Percentiles rank a stretch among this genome's conserved stretches.
Conservation (phyloP, 35 echinoderm and acorn worm species). For the Heliocidaris erythrogramma region DNA sequence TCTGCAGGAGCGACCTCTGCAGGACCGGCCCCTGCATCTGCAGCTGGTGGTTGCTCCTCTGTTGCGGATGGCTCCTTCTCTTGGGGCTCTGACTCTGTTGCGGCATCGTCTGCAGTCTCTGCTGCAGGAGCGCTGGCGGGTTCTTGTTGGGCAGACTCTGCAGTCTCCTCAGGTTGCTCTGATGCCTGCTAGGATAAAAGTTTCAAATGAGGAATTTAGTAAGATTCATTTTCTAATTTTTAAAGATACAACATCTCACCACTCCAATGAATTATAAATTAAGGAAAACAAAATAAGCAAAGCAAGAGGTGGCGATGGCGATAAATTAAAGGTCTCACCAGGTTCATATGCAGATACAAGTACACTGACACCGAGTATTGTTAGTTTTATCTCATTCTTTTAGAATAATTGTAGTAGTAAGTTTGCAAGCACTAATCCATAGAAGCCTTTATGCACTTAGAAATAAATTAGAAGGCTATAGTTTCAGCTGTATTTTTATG, state of each 20-base stretch:
- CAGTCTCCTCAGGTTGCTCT: constrained; percentile 41
- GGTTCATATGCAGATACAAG: too few species aligned
- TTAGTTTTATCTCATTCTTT: neutral
- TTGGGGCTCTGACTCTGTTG: constrained; percentile 14
- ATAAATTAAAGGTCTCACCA: too few species aligned
- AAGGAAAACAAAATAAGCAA: neutral
- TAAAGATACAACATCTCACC: neutral
- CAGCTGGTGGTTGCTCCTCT: constrained; percentile 11
- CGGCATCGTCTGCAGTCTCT: constrained; percentile 18
- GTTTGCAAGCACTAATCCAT: neutral
- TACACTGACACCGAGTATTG: neutral
- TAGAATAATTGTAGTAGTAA: neutral
- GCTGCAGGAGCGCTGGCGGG: neutral
- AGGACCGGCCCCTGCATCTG: neutral
- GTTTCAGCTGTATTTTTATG: neutral
- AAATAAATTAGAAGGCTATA: neutral
- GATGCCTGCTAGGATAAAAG: neutral
- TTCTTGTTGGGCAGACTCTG: neutral
- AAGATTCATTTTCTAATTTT: neutral
- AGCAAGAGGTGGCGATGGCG: too few species aligned
- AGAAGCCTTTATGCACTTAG: neutral
- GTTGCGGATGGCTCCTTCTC: constrained; percentile 17
- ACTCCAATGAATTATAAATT: neutral
- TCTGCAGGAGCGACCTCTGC: neutral
- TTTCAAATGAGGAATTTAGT: neutral